A percentile compares a stretch with the other conserved stretches of the same genome.
These are phyloP conservation scores for Acanthoscelides obtectus DNA, from an alignment of 2,888 invertebrate species.

Conservation along the genomic window DNA sequence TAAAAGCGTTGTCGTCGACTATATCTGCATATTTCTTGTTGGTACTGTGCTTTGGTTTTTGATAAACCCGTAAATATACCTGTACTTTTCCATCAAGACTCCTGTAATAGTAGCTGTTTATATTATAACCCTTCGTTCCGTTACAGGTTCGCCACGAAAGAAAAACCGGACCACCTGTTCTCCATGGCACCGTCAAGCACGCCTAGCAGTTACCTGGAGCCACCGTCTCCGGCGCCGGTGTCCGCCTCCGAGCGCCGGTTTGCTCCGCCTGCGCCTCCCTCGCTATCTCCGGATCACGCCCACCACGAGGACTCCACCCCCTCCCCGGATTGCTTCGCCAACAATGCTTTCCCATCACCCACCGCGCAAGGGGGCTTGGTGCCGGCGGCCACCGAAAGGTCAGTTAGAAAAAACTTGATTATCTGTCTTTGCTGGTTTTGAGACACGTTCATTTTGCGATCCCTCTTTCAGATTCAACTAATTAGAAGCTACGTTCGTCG, in stretches of 20 bases:
- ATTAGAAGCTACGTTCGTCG: no score
- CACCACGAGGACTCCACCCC: constrained; percentile 28
- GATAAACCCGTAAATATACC: no score
- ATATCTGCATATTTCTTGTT: no score
- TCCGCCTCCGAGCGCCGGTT: constrained; percentile 44
- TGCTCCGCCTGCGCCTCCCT: constrained; percentile 53
- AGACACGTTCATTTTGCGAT: no score
- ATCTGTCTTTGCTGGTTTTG: no score
- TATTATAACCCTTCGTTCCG: neutral
- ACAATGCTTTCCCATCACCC: constrained; percentile 50
- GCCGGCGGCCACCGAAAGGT: neutral
- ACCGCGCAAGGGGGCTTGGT: constrained; percentile 33
- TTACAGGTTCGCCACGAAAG: constrained; percentile 36
- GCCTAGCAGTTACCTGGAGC: constrained; percentile 46
- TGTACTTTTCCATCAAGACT: no score
- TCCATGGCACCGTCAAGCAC: constrained; percentile 21
- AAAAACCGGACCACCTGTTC: constrained; percentile 34
- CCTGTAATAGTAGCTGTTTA: no score
- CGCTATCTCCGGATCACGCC: constrained; percentile 46
- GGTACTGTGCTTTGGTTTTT: no score
- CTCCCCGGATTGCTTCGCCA: constrained; percentile 58
- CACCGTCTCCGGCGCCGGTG: constrained; percentile 55
- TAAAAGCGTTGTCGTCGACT: no score
- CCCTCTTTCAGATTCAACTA: no score
- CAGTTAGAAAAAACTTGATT: no score